Conservation (phyloP, 2,113 vertebrate genomes). For the Eurypyga helias region DNA sequence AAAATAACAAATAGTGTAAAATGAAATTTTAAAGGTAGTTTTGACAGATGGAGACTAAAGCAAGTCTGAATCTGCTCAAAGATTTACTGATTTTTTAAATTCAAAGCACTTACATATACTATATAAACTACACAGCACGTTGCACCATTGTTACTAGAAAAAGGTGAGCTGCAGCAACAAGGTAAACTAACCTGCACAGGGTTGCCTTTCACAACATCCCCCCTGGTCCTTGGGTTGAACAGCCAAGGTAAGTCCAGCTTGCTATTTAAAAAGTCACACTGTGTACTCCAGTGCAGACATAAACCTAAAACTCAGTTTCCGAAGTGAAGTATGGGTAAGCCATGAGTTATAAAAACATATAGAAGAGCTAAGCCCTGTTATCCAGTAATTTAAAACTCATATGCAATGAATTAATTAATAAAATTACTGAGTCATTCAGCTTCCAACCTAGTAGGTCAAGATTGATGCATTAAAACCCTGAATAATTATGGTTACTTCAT, state of each 20-base stretch:
- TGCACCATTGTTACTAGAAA: background rate
- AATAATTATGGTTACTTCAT: background rate
- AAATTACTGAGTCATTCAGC: background rate
- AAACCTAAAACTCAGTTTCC: background rate
- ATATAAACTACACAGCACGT: background rate
- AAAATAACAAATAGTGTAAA: background rate
- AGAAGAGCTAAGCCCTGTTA: background rate
- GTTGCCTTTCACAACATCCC: background rate
- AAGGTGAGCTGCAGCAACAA: background rate
- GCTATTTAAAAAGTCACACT: background rate
- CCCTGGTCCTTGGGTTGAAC: background rate
- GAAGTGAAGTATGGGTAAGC: background rate
- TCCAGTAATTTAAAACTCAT: background rate
- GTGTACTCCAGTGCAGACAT: background rate
- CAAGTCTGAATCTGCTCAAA: background rate
- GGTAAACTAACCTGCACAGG: background rate
- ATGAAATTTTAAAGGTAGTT: background rate
- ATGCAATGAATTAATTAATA: background rate
- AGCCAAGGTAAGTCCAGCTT: background rate
- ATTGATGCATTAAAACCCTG: background rate
- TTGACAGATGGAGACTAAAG: background rate
- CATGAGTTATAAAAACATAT: background rate
- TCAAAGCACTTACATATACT: background rate
- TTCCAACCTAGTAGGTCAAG: background rate
- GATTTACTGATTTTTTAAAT: background rate